Evolutionary conservation across 2,797 vertebrate genomes (phyloP).

Genomic region (Danio aesculapii): DNA sequence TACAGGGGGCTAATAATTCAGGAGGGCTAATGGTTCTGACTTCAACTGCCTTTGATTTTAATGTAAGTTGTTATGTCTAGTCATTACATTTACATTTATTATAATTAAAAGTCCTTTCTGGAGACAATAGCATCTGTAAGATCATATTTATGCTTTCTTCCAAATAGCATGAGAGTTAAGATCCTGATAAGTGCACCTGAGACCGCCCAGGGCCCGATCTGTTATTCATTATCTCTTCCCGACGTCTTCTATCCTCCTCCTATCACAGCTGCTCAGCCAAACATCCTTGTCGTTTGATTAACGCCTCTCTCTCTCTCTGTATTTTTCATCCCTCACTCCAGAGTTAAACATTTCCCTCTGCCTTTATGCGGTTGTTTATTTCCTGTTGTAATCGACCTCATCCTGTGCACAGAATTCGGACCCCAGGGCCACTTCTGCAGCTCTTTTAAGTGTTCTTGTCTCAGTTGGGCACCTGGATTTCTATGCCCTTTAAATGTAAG

Average conservation of each 20-base stretch:
- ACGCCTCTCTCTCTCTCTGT: slow-evolving; percentile 25
- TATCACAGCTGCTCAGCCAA: slow-evolving; percentile 40
- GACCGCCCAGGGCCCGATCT: slow-evolving; percentile 62
- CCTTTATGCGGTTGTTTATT: slow-evolving; percentile 69
- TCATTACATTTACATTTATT: slow-evolving; percentile 67
- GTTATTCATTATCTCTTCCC: slow-evolving; percentile 69
- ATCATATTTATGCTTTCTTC: slow-evolving; percentile 31
- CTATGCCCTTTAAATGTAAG: background rate
- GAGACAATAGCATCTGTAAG: slow-evolving; percentile 52
- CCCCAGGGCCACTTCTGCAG: slow-evolving; percentile 48
- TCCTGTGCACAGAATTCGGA: slow-evolving; percentile 56
- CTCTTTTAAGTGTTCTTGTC: slow-evolving; percentile 63
- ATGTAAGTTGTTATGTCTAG: slow-evolving; percentile 58
- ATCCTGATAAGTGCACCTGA: slow-evolving; percentile 68
- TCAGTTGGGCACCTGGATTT: slow-evolving; percentile 39
- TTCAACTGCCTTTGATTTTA: slow-evolving; percentile 48
- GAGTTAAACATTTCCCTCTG: slow-evolving; percentile 61
- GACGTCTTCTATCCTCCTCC: slow-evolving; percentile 39
- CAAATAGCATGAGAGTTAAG: slow-evolving; percentile 61
- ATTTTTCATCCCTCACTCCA: slow-evolving; percentile 48
- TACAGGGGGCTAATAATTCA: no score
- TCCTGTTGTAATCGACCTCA: slow-evolving; percentile 66
- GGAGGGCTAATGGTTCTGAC: no score
- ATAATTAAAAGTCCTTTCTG: slow-evolving; percentile 68
- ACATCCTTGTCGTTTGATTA: slow-evolving; percentile 64